phyloP scores from a whole-genome alignment of 2,888 invertebrate species.

The Danaus chrysippus region DNA sequence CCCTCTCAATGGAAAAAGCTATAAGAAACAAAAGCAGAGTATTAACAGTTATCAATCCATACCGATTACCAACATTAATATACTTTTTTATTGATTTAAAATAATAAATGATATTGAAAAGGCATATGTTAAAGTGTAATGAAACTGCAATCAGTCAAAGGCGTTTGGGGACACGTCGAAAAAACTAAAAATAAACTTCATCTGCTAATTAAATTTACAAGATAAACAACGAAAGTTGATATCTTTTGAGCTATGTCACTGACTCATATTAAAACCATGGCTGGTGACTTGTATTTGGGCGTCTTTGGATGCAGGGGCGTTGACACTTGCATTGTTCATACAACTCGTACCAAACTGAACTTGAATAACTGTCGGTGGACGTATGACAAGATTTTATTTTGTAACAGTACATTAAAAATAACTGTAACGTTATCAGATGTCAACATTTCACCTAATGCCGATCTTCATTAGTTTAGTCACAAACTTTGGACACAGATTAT shows the following conservation, averaged over 20 bases:
- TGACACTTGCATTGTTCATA: conserved; percentile 44
- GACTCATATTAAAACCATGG: conserved; percentile 46
- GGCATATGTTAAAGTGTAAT: too few relatives aligned
- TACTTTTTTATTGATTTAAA: too few relatives aligned
- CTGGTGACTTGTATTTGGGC: conserved; percentile 11
- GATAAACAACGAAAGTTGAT: conserved; percentile 9
- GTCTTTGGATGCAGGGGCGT: conserved; percentile 42
- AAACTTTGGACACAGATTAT: too few relatives aligned
- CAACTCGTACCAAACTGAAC: conserved; percentile 18
- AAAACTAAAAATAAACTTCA: background rate
- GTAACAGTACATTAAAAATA: conserved; percentile 20
- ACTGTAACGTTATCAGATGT: conserved; percentile 14
- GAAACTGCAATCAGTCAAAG: too few relatives aligned
- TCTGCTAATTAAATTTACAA: conserved; percentile 4
- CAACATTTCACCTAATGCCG: conserved; percentile 1
- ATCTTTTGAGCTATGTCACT: conserved; percentile 25
- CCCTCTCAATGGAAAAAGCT: too few relatives aligned
- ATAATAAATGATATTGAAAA: too few relatives aligned
- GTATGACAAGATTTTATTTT: conserved; percentile 16
- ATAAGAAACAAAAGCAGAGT: too few relatives aligned
- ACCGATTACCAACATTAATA: too few relatives aligned
- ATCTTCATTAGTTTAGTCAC: too few relatives aligned
- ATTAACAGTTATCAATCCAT: too few relatives aligned
- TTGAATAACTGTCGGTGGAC: conserved; percentile 23
- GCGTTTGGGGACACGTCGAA: too few relatives aligned